Base-by-base conservation (phyloP, 2,888 invertebrate genomes). In the Diaperis boleti region DNA sequence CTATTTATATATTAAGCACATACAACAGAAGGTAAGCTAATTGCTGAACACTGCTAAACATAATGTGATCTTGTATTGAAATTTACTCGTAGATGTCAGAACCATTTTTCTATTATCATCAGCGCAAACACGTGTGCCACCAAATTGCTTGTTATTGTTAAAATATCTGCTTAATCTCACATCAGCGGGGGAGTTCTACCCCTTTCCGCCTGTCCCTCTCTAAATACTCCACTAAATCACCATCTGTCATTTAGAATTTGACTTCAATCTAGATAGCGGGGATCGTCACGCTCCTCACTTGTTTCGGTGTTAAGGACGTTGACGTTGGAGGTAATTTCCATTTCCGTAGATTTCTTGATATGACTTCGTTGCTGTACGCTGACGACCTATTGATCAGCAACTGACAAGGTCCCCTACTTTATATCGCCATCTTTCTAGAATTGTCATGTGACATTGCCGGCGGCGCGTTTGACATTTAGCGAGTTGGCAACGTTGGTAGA, bases 291-390 rank as follows among this genome's bases (percentile, higher is more conserved):
- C 41, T 42, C 41, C 11, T 10, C 20, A 42, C 41, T 42, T 20
- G 41, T 42, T 42, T 42, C 41, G 41, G 41, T 42, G 41, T 42
- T 42, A 42, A 42, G 41, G 39, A 18, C 41, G 41, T 42, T 42
- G 41, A 42, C 41, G 41, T 20, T 18, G 41, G 18, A 20, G 41
- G 41, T 20, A 42, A 42, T 42, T 42, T 42, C 41, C 41, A 42
- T 42, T 42, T 42, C 41, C 41, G 17, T 42, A 20, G 41, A 42
- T 42, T 42, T 42, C 41, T 42, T 20, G 18, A 50, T 50, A 35
- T 50, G 35, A 47, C 50, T 50, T 37, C 18, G 50, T 35, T 50
- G 50, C 50, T 35, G n/a, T n/a, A 50, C 50, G 35, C 50, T 50
- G 35, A 45, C 45, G 45, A 52, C 18, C 39, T 52, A 52, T 52